These are phyloP conservation scores for Mellivora capensis DNA, from an alignment of 2,113 vertebrate genomes.

Conservation along the genomic window DNA sequence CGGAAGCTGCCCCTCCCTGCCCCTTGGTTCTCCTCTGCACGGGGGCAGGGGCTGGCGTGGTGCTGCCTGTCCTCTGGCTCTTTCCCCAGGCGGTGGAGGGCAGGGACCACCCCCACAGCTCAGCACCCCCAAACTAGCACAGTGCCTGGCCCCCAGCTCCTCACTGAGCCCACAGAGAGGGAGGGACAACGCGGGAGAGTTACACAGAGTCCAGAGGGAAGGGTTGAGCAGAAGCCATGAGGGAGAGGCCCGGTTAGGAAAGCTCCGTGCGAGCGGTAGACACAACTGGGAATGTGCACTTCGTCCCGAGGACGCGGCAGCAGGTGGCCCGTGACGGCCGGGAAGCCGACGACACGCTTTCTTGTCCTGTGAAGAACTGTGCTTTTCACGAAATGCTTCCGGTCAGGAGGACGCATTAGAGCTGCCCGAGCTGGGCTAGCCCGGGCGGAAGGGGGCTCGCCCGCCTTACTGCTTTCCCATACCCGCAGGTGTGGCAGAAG, in stretches of 20 bases:
- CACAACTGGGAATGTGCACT: fast-evolving
- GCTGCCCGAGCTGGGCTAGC: background rate
- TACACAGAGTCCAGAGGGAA: background rate
- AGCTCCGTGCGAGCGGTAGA: fast-evolving
- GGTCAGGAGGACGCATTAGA: background rate
- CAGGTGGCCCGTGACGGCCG: fast-evolving
- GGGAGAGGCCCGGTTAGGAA: background rate
- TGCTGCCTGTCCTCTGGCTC: background rate
- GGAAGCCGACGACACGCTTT: fast-evolving
- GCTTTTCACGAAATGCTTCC: fast-evolving
- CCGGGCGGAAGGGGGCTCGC: fast-evolving
- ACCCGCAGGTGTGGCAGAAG: slow-evolving; percentile 91
- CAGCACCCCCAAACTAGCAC: background rate
- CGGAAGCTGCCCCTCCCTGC: background rate
- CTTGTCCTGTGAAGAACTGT: background rate
- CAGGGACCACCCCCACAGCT: background rate
- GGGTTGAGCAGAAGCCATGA: fast-evolving
- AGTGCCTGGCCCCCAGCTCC: background rate
- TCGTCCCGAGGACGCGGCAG: fast-evolving
- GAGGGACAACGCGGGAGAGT: background rate
- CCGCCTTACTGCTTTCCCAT: background rate
- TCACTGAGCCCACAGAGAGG: background rate
- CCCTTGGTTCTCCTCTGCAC: no score
- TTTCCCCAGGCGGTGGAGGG: background rate
- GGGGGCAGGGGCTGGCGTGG: background rate